phyloP scores from a whole-genome alignment of 2,888 invertebrate genomes.

The Cerastis leucographa region DNA sequence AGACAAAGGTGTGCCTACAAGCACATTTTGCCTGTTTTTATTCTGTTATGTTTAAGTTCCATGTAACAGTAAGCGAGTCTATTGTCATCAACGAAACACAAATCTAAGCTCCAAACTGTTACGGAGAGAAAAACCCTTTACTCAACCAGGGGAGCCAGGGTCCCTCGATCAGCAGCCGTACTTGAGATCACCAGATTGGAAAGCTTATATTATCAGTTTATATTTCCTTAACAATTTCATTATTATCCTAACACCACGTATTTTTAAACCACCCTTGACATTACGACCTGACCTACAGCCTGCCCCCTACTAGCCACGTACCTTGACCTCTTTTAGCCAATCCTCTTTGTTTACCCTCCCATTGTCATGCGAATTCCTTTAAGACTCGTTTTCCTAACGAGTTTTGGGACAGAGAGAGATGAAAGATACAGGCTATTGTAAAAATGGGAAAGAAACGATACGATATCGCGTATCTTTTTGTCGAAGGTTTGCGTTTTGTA shows the following conservation, averaged over 20 bases:
- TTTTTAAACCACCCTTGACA: conserved; percentile 27
- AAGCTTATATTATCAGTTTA: background rate
- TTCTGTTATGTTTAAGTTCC: background rate
- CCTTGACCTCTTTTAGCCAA: conserved; percentile 54
- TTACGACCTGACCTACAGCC: conserved; percentile 34
- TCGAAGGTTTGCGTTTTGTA: conserved; percentile 41
- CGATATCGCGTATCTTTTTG: conserved; percentile 56
- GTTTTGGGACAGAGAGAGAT: conserved; percentile 54
- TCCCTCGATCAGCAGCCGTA: background rate
- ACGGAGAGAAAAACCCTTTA: background rate
- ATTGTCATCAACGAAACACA: background rate
- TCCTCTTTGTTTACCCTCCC: conserved; percentile 49
- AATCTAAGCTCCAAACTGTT: background rate
- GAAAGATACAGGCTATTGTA: conserved; percentile 56
- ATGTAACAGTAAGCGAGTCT: background rate
- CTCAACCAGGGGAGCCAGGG: background rate
- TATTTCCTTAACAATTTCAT: background rate
- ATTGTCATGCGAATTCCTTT: conserved; percentile 60
- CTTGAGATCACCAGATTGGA: background rate
- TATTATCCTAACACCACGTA: background rate
- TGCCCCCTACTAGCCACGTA: background rate
- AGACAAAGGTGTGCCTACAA: background rate
- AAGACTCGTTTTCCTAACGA: conserved; percentile 59
- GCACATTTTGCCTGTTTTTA: background rate
- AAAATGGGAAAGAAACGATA: conserved; percentile 53